Conservation (phyloP, 2,113 vertebrate species). For the Oophaga pumilio region DNA sequence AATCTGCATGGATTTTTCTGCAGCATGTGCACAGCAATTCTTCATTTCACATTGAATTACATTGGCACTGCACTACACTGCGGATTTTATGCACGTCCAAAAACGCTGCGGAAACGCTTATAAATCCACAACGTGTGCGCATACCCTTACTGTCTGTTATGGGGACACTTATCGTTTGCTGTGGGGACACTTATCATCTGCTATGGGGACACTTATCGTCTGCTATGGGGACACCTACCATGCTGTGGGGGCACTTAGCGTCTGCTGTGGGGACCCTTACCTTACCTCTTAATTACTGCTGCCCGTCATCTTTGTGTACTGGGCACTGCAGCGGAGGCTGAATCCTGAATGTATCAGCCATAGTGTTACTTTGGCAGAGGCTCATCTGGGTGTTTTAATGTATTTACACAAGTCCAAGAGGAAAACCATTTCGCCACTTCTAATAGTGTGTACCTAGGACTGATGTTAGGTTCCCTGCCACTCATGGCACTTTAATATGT, state of each 20-base stretch:
- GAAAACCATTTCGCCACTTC: constrained; percentile 5
- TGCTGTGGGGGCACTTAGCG: background rate
- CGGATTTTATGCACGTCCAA: too few species aligned
- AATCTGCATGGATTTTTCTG: too few species aligned
- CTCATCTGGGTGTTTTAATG: background rate
- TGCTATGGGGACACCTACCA: background rate
- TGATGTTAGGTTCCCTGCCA: background rate
- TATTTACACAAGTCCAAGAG: constrained; percentile 12
- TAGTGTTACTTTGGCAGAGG: background rate
- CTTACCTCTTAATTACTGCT: background rate
- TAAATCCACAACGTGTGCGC: too few species aligned
- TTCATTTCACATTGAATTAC: too few species aligned
- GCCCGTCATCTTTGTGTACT: background rate
- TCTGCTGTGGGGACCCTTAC: background rate
- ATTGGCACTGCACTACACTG: too few species aligned
- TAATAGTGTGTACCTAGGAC: background rate
- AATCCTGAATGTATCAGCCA: background rate
- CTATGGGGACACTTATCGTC: background rate
- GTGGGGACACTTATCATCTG: background rate
- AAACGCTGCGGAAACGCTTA: too few species aligned
- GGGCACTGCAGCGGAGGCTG: background rate
- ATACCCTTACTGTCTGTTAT: background rate
- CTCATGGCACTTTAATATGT: constrained; percentile 8
- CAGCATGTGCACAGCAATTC: too few species aligned
- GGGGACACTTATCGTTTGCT: background rate